Percentiles rank a stretch among this genome's conserved stretches.
Evolutionary conservation across 2,888 invertebrate species (phyloP).

Genomic region (Drosophila siamana): DNA sequence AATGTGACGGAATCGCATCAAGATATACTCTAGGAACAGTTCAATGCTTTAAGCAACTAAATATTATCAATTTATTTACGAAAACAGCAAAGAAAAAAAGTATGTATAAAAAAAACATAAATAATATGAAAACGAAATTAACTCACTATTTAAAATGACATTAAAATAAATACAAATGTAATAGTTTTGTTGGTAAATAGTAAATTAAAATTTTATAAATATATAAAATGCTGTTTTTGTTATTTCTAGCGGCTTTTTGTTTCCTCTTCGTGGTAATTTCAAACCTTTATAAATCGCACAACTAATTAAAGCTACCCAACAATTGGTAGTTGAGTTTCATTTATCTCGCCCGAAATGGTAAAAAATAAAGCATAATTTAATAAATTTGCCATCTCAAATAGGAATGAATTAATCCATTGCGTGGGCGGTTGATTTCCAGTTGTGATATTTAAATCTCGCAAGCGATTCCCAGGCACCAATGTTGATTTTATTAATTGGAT

Average conservation of each 20-base stretch:
- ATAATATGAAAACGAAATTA: background rate
- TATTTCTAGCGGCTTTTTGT: no score
- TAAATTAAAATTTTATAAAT: no score
- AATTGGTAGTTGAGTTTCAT: conserved; percentile 2
- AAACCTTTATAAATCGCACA: background rate
- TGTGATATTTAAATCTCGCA: conserved; percentile 60
- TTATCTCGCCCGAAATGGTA: conserved; percentile 11
- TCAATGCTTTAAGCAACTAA: no score
- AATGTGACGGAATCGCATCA: background rate
- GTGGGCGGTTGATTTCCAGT: conserved; percentile 71
- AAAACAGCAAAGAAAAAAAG: no score
- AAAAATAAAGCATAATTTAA: conserved; percentile 71
- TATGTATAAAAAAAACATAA: no score
- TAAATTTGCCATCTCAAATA: conserved; percentile 56
- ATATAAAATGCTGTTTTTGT: no score
- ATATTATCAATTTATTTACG: no score
- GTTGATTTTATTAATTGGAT: conserved; percentile 81
- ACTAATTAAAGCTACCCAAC: background rate
- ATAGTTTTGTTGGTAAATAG: no score
- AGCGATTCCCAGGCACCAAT: conserved; percentile 48
- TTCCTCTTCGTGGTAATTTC: no score
- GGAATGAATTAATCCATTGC: conserved; percentile 46
- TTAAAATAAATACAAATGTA: background rate
- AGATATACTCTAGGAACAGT: no score
- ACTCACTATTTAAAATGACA: background rate